phyloP scores from a whole-genome alignment of 2,888 invertebrate species.

The Luperina nickerlii region DNA sequence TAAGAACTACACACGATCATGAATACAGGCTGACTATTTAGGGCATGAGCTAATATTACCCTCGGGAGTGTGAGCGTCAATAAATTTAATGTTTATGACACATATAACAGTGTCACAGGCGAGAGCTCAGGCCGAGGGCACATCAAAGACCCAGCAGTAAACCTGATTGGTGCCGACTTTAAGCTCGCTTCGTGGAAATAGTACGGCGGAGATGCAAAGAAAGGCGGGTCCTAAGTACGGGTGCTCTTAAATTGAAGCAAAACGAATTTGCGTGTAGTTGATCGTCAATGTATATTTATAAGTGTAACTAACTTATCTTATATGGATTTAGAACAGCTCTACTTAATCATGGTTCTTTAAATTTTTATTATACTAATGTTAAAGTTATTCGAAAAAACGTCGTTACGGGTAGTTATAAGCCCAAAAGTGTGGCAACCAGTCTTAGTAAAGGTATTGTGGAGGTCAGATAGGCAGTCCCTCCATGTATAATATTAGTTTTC shows the following conservation, averaged over 20 bases:
- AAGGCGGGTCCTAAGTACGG: background rate
- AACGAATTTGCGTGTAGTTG: conserved; percentile 12
- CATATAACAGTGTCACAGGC: conserved; percentile 51
- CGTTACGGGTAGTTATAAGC: background rate
- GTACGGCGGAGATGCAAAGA: conserved; percentile 13
- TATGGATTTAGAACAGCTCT: background rate
- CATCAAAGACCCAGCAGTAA: conserved; percentile 55
- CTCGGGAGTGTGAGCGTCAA: conserved; percentile 32
- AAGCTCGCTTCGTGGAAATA: conserved; percentile 40
- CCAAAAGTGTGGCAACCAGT: background rate
- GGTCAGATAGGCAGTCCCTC: background rate
- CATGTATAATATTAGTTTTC: background rate
- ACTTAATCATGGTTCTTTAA: background rate
- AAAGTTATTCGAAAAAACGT: background rate
- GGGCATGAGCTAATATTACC: conserved; percentile 50
- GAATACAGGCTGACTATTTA: conserved; percentile 36
- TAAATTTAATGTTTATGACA: conserved; percentile 60
- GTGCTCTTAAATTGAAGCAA: conserved; percentile 24
- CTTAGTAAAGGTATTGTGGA: background rate
- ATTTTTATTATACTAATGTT: background rate
- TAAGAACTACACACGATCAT: conserved; percentile 4
- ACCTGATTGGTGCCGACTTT: conserved; percentile 55
- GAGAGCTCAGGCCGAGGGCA: conserved; percentile 37
- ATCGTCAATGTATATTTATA: background rate
- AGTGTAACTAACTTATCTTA: background rate